Percentiles rank a stretch among this genome's conserved stretches.
Evolutionary conservation across 2,113 vertebrate genomes (phyloP).

Genomic region (Carassius auratus): DNA sequence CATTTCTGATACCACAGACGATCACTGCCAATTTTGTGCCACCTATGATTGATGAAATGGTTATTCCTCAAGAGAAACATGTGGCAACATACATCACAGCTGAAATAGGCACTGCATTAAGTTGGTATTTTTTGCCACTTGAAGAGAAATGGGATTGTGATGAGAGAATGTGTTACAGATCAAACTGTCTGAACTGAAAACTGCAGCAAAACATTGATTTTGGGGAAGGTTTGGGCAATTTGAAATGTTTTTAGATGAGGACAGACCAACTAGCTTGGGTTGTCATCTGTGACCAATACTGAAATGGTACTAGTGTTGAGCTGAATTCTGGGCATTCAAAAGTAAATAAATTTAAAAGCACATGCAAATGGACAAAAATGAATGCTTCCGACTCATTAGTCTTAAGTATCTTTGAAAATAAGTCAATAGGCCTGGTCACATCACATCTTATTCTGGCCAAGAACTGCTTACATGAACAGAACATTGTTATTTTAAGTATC

Average conservation of each 20-base stretch:
- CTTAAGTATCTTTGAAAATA: background rate
- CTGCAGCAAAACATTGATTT: background rate
- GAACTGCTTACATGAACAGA: background rate
- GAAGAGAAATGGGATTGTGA: slow-evolving; percentile 13
- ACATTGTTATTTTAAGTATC: background rate
- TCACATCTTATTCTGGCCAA: background rate
- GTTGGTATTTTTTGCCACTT: slow-evolving; percentile 10
- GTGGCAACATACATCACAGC: slow-evolving; percentile 16
- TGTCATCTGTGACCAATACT: background rate
- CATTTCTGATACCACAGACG: no score
- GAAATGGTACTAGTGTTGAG: background rate
- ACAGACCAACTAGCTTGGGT: background rate
- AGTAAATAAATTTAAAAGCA: background rate
- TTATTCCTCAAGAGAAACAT: background rate
- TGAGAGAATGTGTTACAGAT: background rate
- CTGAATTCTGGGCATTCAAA: background rate
- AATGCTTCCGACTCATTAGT: background rate
- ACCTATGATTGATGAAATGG: slow-evolving; percentile 1
- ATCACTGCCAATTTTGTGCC: slow-evolving; percentile 3
- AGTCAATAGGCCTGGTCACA: background rate
- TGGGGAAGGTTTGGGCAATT: background rate
- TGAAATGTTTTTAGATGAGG: background rate
- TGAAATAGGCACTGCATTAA: slow-evolving; percentile 27
- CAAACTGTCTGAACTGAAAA: background rate
- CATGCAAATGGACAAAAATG: background rate